phyloP scores from a whole-genome alignment of 2,113 vertebrate species.

The Orcinus orca region DNA sequence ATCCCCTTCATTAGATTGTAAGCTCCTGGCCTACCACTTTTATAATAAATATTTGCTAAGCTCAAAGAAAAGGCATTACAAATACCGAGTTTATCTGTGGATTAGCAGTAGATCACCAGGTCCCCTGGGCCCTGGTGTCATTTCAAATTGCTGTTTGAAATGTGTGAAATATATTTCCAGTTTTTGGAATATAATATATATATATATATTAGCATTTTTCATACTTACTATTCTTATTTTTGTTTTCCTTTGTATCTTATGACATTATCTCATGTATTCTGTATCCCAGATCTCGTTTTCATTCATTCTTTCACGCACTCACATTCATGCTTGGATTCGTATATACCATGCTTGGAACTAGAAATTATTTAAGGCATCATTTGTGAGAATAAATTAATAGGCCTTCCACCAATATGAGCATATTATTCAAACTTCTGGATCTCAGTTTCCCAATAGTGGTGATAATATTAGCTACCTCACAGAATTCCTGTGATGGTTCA shows the following conservation, averaged over 20 bases:
- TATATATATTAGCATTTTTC: not conserved
- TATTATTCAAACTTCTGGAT: not conserved
- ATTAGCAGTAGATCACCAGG: not conserved
- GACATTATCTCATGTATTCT: not conserved
- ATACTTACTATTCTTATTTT: not conserved
- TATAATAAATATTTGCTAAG: not conserved
- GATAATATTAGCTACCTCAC: not conserved
- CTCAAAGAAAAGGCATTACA: not conserved
- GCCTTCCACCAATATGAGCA: not conserved
- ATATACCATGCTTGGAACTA: not conserved
- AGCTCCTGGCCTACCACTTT: not conserved
- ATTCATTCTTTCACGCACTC: not conserved
- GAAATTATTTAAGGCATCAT: not conserved
- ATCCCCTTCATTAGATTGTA: slow-evolving; percentile 21
- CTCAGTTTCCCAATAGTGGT: not conserved
- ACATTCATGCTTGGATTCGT: not conserved
- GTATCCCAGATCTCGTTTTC: not conserved
- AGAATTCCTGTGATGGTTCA: not conserved
- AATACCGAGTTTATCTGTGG: not conserved
- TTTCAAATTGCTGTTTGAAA: slow-evolving; percentile 29
- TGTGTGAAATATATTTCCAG: not conserved
- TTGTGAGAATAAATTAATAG: not conserved
- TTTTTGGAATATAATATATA: not conserved
- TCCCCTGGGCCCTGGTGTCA: not conserved
- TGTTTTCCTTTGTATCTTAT: not conserved